Percentiles rank a stretch among this genome's conserved stretches.
Conservation (phyloP, 2,888 invertebrate genomes). For the Acheta domesticus region DNA sequence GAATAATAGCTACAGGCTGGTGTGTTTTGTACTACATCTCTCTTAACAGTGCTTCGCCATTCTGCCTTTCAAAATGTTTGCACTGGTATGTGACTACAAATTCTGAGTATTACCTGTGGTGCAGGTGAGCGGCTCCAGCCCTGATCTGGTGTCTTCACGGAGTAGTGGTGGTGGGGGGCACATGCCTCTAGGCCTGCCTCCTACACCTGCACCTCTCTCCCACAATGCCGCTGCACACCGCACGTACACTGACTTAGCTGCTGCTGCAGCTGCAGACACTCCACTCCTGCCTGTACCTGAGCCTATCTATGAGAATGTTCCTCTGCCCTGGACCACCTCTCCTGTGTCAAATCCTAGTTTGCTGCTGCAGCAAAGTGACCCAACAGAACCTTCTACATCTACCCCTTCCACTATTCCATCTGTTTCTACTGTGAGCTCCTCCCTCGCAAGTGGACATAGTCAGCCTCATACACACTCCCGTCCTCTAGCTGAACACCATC, state of each 20-base stretch:
- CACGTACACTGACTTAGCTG: constrained; percentile 69
- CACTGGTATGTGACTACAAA: no score
- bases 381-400: no score
- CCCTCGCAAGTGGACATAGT: no score
- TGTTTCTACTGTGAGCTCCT: no score
- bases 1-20: no score
- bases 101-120: not conserved
- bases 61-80: no score
- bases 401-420: no score
- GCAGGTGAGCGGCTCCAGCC: constrained; percentile 62
- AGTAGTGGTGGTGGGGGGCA: constrained; percentile 43
- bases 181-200: constrained; percentile 28
- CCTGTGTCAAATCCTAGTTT: not conserved
- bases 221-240: constrained; percentile 58
- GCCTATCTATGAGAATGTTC: constrained; percentile 80
- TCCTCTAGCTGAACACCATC: not conserved
- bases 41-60: no score
- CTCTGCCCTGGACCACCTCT: constrained; percentile 59
- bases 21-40: no score
- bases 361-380: no score
- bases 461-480: not conserved
- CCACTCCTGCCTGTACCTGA: constrained; percentile 54
- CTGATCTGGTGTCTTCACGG: constrained; percentile 71
- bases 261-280: constrained; percentile 44
- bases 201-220: constrained; percentile 20